Percentiles rank a stretch among this genome's conserved stretches.
phyloP scores from a whole-genome alignment of 2,797 vertebrate species.

The Vipera latastei region DNA sequence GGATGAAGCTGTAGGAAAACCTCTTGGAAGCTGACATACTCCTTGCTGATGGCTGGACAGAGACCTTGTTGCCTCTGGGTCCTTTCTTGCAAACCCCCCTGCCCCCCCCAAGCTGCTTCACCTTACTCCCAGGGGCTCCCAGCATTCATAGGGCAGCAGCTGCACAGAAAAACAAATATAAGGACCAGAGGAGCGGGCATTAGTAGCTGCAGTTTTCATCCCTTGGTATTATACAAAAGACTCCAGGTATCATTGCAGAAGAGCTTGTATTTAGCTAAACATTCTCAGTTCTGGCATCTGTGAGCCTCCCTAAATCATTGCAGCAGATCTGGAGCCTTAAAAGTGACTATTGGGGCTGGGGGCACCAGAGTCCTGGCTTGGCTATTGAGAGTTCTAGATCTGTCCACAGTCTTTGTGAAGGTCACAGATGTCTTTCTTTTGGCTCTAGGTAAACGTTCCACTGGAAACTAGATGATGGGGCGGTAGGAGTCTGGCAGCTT shows the following conservation, averaged over 20 bases:
- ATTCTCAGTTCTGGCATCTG: neutral
- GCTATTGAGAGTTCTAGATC: neutral
- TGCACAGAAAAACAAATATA: neutral
- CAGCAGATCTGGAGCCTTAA: neutral
- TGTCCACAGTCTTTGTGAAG: neutral
- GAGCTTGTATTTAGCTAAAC: neutral
- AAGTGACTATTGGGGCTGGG: neutral
- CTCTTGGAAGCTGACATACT: too few species aligned
- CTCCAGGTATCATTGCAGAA: neutral
- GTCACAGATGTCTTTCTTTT: constrained; percentile 22
- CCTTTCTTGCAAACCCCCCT: neutral
- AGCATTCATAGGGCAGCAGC: neutral
- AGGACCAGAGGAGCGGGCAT: neutral
- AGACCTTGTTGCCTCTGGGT: neutral
- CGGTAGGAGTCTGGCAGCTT: constrained; percentile 28
- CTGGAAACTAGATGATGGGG: constrained; percentile 77
- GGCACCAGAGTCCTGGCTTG: accelerated
- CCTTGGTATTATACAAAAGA: neutral
- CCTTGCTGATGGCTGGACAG: neutral
- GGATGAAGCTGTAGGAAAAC: neutral
- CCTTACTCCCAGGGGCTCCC: neutral
- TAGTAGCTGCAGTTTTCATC: neutral
- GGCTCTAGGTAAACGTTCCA: constrained; percentile 86
- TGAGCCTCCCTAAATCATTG: too few species aligned
- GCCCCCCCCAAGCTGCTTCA: neutral